phyloP scores from a whole-genome alignment of 2,888 invertebrate species.

The Tupiocoris notatus region DNA sequence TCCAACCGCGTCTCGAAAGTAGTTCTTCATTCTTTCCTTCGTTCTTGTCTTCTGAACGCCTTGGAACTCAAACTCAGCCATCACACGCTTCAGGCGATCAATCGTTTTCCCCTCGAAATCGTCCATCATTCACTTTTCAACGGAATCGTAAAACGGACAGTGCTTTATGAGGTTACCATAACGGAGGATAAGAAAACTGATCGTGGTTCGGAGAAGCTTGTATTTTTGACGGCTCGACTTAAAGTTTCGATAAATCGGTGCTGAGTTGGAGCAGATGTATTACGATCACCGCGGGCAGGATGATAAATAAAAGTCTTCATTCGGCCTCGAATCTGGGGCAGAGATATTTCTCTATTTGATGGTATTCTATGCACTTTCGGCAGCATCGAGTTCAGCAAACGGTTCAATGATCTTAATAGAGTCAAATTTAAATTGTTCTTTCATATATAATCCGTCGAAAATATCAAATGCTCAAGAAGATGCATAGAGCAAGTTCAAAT shows the following conservation, averaged over 20 bases:
- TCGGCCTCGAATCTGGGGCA: background rate
- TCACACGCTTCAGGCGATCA: background rate
- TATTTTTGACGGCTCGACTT: background rate
- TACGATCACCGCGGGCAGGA: background rate
- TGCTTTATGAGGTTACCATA: background rate
- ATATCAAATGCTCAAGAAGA: too few relatives aligned
- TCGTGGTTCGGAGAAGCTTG: background rate
- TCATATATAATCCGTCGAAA: too few relatives aligned
- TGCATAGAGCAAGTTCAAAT: too few relatives aligned
- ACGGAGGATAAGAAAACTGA: background rate
- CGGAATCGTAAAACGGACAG: background rate
- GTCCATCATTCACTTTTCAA: background rate
- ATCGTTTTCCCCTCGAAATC: background rate
- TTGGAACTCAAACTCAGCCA: background rate
- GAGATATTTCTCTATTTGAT: too few relatives aligned
- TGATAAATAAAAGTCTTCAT: background rate
- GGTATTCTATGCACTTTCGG: too few relatives aligned
- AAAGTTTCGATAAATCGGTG: background rate
- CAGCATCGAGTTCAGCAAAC: too few relatives aligned
- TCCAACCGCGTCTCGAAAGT: background rate
- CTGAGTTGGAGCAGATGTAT: background rate
- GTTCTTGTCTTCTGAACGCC: background rate
- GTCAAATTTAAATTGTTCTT: too few relatives aligned
- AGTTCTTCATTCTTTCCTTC: too few relatives aligned
- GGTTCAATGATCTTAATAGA: too few relatives aligned